Evolutionary conservation across 2,797 vertebrate species (phyloP), one percentile per base, ranked within the genome.

Genomic region (Sebastes itinus): DNA sequence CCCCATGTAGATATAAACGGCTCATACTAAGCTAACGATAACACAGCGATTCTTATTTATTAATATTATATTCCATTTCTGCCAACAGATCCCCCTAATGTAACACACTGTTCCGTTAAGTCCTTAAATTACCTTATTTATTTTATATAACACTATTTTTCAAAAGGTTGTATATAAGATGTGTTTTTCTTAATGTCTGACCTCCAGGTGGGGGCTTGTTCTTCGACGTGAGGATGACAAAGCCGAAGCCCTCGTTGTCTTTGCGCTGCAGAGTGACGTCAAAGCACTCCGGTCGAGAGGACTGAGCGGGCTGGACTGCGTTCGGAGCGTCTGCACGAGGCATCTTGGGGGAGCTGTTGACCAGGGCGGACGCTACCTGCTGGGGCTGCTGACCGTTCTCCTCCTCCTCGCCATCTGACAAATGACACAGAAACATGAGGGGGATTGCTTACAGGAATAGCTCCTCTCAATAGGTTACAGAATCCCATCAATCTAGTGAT

Each of bases 211-310:
- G 98, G 49, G 98, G 98, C 88, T 98, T 99, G 95, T 94, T 98
- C 94, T 99, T 99, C 2, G 99, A 99, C 8, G 99, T 99, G 84
- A 99, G 97, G 89, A 99, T 99, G 85, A 99, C 98, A 0, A 99
- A 99, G 54, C 99, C 99, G 42, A 99, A 99, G 11, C 99, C 99
- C 88, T 99, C 98, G 0, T 96, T 98, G 91, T 99, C 98, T 85
- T 95, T 97, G 66, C 98, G 94, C 74, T 98, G 97, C 85, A 99
- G 93, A 23, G 95, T 91, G 59, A 99, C 94, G 2, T 99, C 97
- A 0, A 98, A 99, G 73, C 95, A 92, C 81, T 98, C 97, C 0
- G 91, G 92, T 2, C 91, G 92, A 0, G 92, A 42, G 0, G 78
- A 1, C 35, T 66, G 87, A 8, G 65, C 3, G 35, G 85, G 90